phyloP scores from a whole-genome alignment of 1,140 invertebrate species.

The Pararge aegeria region DNA sequence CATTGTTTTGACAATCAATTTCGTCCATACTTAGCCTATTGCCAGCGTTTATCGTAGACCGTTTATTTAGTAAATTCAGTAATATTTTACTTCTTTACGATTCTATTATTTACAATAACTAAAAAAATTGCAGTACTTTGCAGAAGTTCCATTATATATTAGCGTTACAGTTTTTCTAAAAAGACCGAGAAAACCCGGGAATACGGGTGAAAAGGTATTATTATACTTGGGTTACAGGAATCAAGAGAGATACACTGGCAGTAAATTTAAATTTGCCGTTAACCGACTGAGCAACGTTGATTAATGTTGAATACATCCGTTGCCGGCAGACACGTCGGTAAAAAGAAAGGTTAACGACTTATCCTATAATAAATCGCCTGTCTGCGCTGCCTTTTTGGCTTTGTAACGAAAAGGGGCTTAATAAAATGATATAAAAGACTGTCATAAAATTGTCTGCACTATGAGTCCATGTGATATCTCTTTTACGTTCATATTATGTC shows the following conservation, averaged over 20 bases:
- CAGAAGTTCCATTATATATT: no score
- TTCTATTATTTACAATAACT: no score
- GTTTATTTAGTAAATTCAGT: no score
- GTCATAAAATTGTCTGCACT: constrained; percentile 9
- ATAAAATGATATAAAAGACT: constrained; percentile 15
- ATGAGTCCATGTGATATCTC: constrained; percentile 3
- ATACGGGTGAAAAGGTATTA: no score
- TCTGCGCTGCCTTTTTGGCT: constrained; percentile 13
- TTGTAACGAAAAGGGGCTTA: constrained; percentile 13
- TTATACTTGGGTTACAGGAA: no score
- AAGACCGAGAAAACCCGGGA: no score
- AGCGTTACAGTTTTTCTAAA: no score
- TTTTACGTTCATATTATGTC: neutral
- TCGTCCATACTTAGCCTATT: no score
- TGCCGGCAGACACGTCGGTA: constrained; percentile 9
- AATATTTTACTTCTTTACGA: no score
- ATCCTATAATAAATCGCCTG: constrained; percentile 10
- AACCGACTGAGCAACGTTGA: constrained; percentile 6
- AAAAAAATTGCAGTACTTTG: no score
- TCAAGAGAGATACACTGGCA: neutral
- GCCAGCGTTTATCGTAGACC: no score
- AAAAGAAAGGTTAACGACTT: constrained; percentile 18
- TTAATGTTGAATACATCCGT: constrained; percentile 21
- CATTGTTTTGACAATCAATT: no score
- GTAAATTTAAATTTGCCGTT: constrained; percentile 11